phyloP scores from a whole-genome alignment of 2,797 vertebrate genomes.

The Macrochelys suwanniensis region DNA sequence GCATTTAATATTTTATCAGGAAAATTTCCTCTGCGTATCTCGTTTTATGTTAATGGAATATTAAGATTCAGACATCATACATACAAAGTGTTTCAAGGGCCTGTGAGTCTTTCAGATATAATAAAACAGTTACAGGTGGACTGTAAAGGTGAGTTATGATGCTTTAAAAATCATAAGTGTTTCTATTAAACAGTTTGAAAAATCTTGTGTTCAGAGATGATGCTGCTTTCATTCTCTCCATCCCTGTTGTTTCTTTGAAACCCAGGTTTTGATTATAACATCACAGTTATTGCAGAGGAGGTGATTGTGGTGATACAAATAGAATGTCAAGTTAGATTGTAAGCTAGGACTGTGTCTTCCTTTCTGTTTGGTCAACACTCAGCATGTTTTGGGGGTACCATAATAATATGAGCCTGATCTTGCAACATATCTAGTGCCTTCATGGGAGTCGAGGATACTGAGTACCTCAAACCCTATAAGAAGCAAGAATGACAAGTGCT shows the following conservation, averaged over 20 bases:
- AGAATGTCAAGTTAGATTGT: constrained; percentile 61
- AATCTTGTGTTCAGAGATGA: neutral
- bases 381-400: constrained; percentile 19
- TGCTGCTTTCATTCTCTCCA: neutral
- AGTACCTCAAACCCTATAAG: neutral
- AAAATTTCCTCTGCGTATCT: constrained; percentile 56
- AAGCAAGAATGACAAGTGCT: neutral
- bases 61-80: constrained; percentile 42
- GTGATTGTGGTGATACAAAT: constrained; percentile 68
- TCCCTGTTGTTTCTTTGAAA: constrained; percentile 10
- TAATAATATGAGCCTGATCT: neutral
- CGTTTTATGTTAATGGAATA: constrained; percentile 54
- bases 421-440: neutral
- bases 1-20: constrained; percentile 36
- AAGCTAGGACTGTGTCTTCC: constrained; percentile 61
- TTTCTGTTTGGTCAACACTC: constrained; percentile 48
- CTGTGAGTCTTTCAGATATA: constrained; percentile 9
- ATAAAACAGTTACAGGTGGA: constrained; percentile 26
- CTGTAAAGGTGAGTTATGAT: constrained; percentile 19
- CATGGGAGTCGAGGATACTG: neutral
- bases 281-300: constrained; percentile 51
- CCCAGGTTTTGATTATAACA: constrained; percentile 63
- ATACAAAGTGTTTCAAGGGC: constrained; percentile 3
- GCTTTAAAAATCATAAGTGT: constrained; percentile 17
- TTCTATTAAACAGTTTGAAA: constrained; percentile 28